Evolutionary conservation across 2,113 vertebrate species (phyloP).

Genomic region (Labrus mixtus): DNA sequence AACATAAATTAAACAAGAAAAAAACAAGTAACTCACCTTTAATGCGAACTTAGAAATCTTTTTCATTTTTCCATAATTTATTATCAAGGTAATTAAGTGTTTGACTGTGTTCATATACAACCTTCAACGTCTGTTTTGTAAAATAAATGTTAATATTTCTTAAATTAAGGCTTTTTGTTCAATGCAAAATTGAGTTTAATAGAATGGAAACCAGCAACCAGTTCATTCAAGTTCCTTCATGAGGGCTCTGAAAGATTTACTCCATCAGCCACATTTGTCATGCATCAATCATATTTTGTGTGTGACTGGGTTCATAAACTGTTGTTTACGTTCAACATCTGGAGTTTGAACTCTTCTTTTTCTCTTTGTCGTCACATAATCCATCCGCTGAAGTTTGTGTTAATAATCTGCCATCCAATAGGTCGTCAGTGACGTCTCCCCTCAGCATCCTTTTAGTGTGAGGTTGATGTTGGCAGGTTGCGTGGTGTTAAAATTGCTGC

Average conservation of each 20-base stretch:
- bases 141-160: too few species aligned
- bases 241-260: neutral
- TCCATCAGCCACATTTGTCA: neutral
- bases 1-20: too few species aligned
- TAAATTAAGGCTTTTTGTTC: too few species aligned
- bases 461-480: constrained; percentile 13
- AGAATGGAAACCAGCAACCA: neutral
- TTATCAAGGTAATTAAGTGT: too few species aligned
- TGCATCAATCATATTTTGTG: neutral
- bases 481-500: constrained; percentile 14
- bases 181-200: too few species aligned
- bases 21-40: too few species aligned
- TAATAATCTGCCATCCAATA: neutral
- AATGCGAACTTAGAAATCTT: too few species aligned
- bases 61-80: too few species aligned
- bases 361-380: constrained; percentile 1
- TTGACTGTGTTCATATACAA: too few species aligned
- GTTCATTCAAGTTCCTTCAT: neutral
- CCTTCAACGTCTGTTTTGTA: too few species aligned
- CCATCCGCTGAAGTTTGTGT: constrained; percentile 1
- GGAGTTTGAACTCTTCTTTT: constrained; percentile 1
- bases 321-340: constrained; percentile 22
- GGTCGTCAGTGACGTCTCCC: neutral
- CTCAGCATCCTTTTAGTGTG: neutral
- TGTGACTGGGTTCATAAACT: neutral